These are phyloP conservation scores for Petrolisthes cinctipes DNA, from an alignment of 2,888 invertebrate species.

Conservation along the genomic window DNA sequence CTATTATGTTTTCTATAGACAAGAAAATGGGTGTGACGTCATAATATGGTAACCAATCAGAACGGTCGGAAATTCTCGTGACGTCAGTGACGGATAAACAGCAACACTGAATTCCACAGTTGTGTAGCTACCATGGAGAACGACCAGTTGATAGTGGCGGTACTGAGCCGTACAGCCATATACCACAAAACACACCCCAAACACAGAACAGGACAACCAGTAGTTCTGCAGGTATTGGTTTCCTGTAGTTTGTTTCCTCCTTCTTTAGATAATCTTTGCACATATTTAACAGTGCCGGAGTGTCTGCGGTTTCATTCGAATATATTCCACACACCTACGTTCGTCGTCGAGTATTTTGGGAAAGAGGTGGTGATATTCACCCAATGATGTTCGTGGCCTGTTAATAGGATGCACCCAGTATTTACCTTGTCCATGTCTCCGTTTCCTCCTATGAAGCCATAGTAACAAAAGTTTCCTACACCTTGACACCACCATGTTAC, in stretches of 20 bases:
- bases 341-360: no score
- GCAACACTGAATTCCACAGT: no score
- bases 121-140: no score
- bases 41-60: no score
- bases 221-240: conserved; percentile 15
- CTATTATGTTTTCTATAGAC: no score
- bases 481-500: conserved; percentile 15
- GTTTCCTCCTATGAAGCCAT: conserved; percentile 15
- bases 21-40: no score
- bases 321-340: conserved; percentile 12
- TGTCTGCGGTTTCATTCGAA: conserved; percentile 18
- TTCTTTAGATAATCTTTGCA: conserved; percentile 16
- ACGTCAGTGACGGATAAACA: no score
- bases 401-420: no score
- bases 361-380: no score
- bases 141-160: conserved; percentile 1
- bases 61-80: no score
- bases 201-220: conserved; percentile 9
- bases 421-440: conserved; percentile 15
- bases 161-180: conserved; percentile 13
- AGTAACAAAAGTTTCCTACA: conserved; percentile 15
- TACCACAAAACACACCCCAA: conserved; percentile 15
- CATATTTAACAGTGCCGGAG: conserved; percentile 3
- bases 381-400: no score
- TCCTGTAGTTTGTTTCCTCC: conserved; percentile 18